These are phyloP conservation scores for Yponomeuta plumbellus DNA, from an alignment of 2,888 invertebrate genomes.

Conservation along the genomic window DNA sequence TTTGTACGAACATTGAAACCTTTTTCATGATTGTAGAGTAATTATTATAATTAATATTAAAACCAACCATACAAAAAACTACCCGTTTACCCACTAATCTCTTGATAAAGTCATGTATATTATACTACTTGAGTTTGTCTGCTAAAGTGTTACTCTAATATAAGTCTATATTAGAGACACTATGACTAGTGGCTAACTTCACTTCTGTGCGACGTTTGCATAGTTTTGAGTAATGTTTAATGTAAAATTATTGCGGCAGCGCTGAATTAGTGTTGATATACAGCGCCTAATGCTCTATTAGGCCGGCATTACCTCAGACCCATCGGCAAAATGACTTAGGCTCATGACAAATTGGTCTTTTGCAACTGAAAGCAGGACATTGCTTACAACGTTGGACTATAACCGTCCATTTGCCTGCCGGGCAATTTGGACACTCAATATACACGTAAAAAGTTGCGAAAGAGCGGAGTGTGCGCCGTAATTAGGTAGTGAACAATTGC, in stretches of 20 bases:
- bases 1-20: no score
- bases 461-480: background rate
- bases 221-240: background rate
- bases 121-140: no score
- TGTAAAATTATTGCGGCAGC: conserved; percentile 14
- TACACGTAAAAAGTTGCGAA: background rate
- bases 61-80: no score
- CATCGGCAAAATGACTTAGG: conserved; percentile 14
- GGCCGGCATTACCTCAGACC: conserved; percentile 10
- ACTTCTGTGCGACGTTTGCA: background rate
- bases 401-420: conserved; percentile 3
- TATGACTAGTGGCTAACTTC: no score
- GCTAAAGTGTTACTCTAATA: no score
- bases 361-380: conserved; percentile 14
- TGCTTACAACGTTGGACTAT: background rate
- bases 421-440: conserved; percentile 6
- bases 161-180: no score
- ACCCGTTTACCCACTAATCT: no score
- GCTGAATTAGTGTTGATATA: conserved; percentile 2
- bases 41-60: no score
- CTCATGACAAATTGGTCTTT: conserved; percentile 16
- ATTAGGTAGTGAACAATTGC: background rate
- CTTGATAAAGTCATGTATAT: no score
- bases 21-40: no score
- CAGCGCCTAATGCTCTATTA: conserved; percentile 11